Conservation (phyloP, 2,888 invertebrate species). For the Aphodius granarius region DNA sequence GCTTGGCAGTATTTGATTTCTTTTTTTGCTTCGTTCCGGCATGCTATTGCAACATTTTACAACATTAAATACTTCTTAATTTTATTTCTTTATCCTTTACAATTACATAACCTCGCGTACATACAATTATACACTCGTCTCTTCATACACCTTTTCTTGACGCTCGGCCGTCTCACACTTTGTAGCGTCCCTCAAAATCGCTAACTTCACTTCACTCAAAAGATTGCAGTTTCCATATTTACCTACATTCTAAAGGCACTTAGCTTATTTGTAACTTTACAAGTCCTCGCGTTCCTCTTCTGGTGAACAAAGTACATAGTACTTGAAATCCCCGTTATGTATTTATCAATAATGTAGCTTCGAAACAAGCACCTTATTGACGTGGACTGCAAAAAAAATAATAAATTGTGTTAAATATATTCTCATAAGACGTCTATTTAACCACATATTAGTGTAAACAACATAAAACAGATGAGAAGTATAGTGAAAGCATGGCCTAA, state of each 20-base stretch:
- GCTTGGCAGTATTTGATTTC: not conserved
- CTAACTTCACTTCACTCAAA: not conserved
- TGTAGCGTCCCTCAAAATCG: not conserved
- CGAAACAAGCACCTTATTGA: constrained; percentile 11
- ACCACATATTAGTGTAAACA: not conserved
- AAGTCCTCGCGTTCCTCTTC: not conserved
- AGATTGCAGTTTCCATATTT: not conserved
- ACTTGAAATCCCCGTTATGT: not conserved
- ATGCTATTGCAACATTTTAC: not conserved
- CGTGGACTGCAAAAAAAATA: constrained; percentile 23
- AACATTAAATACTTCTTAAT: not conserved
- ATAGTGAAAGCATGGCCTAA: too few relatives aligned
- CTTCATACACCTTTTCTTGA: not conserved
- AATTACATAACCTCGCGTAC: constrained; percentile 15
- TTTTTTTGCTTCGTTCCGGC: constrained; percentile 4
- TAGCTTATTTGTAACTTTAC: not conserved
- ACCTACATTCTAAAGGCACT: not conserved
- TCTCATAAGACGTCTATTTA: not conserved
- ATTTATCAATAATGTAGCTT: not conserved
- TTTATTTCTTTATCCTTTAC: constrained; percentile 18
- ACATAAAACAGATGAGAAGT: too few relatives aligned
- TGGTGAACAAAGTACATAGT: not conserved
- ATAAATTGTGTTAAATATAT: not conserved
- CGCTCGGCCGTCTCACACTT: not conserved
- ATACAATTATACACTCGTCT: constrained; percentile 14